These are phyloP conservation scores for Chelidonichthys spinosus DNA, from an alignment of 2,797 vertebrate genomes.

Conservation along the genomic window DNA sequence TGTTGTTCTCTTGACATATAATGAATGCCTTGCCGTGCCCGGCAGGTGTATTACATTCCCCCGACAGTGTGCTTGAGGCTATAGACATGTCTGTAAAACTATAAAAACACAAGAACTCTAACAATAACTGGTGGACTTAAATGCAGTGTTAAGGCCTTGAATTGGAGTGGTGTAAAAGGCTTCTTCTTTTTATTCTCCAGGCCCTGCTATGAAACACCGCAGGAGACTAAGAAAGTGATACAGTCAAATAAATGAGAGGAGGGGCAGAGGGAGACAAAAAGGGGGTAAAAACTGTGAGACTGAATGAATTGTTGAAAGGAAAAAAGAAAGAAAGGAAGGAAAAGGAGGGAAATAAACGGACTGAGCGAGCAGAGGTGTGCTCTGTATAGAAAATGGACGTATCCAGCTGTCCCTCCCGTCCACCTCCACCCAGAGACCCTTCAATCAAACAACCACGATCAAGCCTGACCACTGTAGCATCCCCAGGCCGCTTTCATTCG, in stretches of 20 bases:
- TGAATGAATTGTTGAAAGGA: constrained; percentile 50
- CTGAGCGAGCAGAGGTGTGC: constrained; percentile 62
- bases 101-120: not conserved
- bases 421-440: constrained; percentile 67
- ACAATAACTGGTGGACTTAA: constrained; percentile 1
- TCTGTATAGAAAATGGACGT: constrained; percentile 64
- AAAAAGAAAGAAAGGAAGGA: constrained; percentile 48
- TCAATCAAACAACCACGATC: constrained; percentile 74
- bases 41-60: not conserved
- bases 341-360: constrained; percentile 50
- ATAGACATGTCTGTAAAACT: not conserved
- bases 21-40: not conserved
- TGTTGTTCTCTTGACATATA: not conserved
- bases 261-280: constrained; percentile 37
- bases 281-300: constrained; percentile 29
- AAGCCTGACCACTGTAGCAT: constrained; percentile 72
- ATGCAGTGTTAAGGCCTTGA: constrained; percentile 3
- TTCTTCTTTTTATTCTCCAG: constrained; percentile 17
- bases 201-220: constrained; percentile 33
- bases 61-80: not conserved
- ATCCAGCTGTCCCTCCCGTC: constrained; percentile 78
- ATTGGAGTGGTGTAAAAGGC: constrained; percentile 26
- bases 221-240: constrained; percentile 52
- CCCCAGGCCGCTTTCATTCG: constrained; percentile 71
- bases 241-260: constrained; percentile 48